A percentile compares a stretch with the other conserved stretches of the same genome.
phyloP scores from a whole-genome alignment of 2,888 invertebrate genomes.

The Acanthosepion pharaonis region DNA sequence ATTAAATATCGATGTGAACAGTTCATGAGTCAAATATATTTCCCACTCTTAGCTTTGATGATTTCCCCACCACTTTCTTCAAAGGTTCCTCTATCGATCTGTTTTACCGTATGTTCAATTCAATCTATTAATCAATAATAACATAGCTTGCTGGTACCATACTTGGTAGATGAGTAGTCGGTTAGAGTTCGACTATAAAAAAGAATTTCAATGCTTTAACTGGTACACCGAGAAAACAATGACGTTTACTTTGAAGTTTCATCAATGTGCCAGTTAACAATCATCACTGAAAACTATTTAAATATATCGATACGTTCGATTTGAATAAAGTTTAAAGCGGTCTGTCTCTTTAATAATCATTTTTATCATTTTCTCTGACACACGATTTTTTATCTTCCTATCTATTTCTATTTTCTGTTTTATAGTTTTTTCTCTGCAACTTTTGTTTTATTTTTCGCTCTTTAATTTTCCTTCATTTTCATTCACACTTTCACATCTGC shows the following conservation, averaged over 20 bases:
- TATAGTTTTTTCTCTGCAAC: too few species aligned
- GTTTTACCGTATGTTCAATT: background rate
- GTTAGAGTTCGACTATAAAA: background rate
- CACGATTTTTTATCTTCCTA: too few species aligned
- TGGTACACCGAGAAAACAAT: background rate
- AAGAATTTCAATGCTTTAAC: background rate
- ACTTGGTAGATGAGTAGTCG: background rate
- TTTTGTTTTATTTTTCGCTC: too few species aligned
- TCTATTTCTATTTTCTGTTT: too few species aligned
- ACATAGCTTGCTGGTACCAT: background rate
- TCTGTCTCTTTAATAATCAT: background rate
- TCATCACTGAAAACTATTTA: background rate
- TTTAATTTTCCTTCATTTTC: too few species aligned
- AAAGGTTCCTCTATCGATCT: background rate
- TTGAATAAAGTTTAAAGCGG: background rate
- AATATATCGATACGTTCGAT: background rate
- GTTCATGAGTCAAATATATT: background rate
- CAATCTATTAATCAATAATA: background rate
- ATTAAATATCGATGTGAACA: background rate
- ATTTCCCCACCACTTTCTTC: background rate
- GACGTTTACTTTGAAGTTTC: background rate
- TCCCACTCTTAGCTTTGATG: background rate
- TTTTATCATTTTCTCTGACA: too few species aligned
- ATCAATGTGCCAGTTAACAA: background rate
- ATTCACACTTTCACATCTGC: too few species aligned